Evolutionary conservation across 92 coral and sea anemone species (phyloP).

Genomic region (Zoanthus sociatus): DNA sequence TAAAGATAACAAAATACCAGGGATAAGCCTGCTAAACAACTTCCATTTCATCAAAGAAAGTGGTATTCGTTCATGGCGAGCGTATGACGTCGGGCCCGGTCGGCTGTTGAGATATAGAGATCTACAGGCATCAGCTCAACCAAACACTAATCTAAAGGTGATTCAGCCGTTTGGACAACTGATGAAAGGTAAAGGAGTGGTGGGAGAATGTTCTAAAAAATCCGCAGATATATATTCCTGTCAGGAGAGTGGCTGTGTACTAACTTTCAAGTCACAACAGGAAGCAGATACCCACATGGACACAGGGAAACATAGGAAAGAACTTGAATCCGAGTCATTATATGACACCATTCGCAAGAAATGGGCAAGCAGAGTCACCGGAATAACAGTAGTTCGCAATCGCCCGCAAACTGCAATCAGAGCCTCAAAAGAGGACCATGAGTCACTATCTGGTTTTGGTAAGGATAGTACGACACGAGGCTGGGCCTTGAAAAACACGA

Average conservation of each 20-base stretch:
- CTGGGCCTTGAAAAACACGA: constrained; percentile 49
- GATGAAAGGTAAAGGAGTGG: constrained; percentile 8
- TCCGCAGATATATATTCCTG: no score
- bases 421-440: not conserved
- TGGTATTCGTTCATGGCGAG: constrained; percentile 49
- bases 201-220: no score
- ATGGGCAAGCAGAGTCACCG: constrained; percentile 52
- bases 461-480: not conserved
- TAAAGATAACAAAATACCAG: constrained; percentile 50
- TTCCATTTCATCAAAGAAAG: constrained; percentile 34
- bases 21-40: constrained; percentile 43
- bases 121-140: not conserved
- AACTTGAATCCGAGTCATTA: constrained; percentile 45
- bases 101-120: constrained; percentile 2
- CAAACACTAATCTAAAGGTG: constrained; percentile 26
- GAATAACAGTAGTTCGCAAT: constrained; percentile 19
- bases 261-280: no score
- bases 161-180: constrained; percentile 44
- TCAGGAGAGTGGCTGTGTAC: no score
- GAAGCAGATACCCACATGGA: constrained; percentile 53
- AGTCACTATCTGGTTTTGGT: not conserved
- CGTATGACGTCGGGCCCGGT: constrained; percentile 43
- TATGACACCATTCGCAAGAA: constrained; percentile 47
- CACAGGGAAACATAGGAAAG: constrained; percentile 48
- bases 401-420: not conserved